Base-by-base conservation (phyloP, 2,113 vertebrate species). In the Solea senegalensis region DNA sequence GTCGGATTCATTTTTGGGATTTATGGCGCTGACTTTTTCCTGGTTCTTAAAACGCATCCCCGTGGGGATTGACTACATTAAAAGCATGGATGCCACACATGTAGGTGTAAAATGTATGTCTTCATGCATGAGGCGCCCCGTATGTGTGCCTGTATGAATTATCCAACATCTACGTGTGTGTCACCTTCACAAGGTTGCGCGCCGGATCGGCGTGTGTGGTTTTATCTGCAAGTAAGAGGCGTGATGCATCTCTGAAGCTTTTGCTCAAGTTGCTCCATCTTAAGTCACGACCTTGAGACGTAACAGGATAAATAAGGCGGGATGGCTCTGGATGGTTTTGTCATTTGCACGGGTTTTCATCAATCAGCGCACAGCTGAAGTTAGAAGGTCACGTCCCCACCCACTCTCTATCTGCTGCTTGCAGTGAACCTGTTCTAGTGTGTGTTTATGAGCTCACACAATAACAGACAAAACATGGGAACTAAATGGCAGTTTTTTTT, bases 181-280 rank as follows among this genome's bases (percentile, higher is more conserved):
- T 75, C 74, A 60, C 73, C 71, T 75, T 62, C 65, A 39, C 85
- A 85, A 91, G 85, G 90, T 89, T 61, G 0, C 26, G 3, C 28
- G 8, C 5, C 26, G 41, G 59, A 65, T 75, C 61, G 55, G 34
- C 2, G 48, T 34, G 15, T 2, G n/a, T 6, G 49, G 50, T 15
- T 58, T 50, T 75, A 76, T 83, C 78, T 74, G 9, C n/a, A 7
- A 51, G 21, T 13, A 3, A 8, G 49, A 59, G 60, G 67, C 46
- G 10, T 60, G 76, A 82, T 65, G 54, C 40, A 77, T 84, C 64
- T 65, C 70, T 69, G 6, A 16, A 57, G 59, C 57, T 15, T 43
- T n/a, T 14, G 13, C 72, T 78, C 56, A 40, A 46, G 54, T 65
- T 70, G 58, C 58, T 51, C 41, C 13, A 16, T 70, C 40, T 74